phyloP scores from a whole-genome alignment of 2,113 vertebrate species.

The Peucedramus taeniatus region DNA sequence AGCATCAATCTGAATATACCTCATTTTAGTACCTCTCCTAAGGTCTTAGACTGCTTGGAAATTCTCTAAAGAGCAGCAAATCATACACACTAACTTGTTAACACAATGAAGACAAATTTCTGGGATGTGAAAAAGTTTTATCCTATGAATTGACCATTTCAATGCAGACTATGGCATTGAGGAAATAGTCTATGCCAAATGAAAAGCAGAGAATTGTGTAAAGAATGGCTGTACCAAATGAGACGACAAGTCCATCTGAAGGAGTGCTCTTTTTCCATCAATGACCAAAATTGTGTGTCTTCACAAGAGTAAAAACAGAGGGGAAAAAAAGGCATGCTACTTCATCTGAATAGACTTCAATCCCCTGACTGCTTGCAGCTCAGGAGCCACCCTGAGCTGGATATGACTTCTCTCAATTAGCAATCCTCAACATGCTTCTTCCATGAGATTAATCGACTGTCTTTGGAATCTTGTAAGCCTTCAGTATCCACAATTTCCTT shows the following conservation, averaged over 20 bases:
- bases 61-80: neutral
- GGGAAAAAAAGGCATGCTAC: rapidly evolving
- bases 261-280: neutral
- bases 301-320: neutral
- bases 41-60: neutral
- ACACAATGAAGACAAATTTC: neutral
- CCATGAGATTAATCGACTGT: neutral
- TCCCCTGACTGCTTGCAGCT: neutral
- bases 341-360: neutral
- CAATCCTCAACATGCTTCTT: neutral
- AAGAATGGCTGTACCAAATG: neutral
- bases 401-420: neutral
- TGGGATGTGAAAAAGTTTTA: neutral
- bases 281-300: neutral
- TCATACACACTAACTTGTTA: neutral
- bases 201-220: neutral
- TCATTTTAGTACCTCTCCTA: neutral
- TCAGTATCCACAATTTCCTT: neutral
- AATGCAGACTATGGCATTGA: neutral
- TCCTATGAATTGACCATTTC: neutral
- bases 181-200: neutral
- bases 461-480: neutral
- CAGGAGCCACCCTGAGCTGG: neutral
- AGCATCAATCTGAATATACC: neutral
- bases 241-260: neutral